These are phyloP conservation scores for Tyrophagus putrescentiae DNA, from an alignment of 1,140 invertebrate genomes.

Conservation along the genomic window DNA sequence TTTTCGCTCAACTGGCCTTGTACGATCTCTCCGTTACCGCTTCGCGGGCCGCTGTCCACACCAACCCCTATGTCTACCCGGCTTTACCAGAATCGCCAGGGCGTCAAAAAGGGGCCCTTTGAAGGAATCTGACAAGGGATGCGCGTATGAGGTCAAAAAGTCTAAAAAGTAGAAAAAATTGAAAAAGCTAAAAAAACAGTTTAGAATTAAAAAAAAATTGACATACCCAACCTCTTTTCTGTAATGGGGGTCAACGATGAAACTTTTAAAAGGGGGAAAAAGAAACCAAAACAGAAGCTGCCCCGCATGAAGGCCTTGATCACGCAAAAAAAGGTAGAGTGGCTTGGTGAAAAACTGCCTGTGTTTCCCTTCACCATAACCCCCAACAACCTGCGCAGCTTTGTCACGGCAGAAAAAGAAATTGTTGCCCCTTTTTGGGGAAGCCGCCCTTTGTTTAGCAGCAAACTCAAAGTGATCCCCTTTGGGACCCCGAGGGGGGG, in stretches of 20 bases:
- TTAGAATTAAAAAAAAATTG: too few species aligned
- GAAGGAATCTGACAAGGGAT: neutral
- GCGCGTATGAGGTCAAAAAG: too few species aligned
- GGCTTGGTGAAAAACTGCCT: neutral
- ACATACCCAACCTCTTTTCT: too few species aligned
- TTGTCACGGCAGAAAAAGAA: too few species aligned
- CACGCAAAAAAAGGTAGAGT: conserved; percentile 46
- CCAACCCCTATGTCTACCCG: conserved; percentile 50
- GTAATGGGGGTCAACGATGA: conserved; percentile 3
- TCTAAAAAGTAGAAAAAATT: too few species aligned
- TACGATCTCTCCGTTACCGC: neutral
- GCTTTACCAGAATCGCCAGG: conserved; percentile 60
- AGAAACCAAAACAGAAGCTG: conserved; percentile 57
- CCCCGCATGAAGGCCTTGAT: conserved; percentile 63
- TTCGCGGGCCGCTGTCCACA: neutral
- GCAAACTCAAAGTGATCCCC: conserved; percentile 71
- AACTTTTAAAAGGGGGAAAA: conserved; percentile 48
- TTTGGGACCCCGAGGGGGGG: conserved; percentile 83
- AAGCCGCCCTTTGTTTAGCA: conserved; percentile 35
- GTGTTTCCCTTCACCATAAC: neutral
- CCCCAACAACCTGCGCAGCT: too few species aligned
- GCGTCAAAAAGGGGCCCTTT: conserved; percentile 55
- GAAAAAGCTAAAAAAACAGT: too few species aligned
- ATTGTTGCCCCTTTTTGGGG: too few species aligned
- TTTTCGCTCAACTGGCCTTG: neutral